Evolutionary conservation across 1,140 invertebrate genomes (phyloP).

Genomic region (Eulimnadia texana): DNA sequence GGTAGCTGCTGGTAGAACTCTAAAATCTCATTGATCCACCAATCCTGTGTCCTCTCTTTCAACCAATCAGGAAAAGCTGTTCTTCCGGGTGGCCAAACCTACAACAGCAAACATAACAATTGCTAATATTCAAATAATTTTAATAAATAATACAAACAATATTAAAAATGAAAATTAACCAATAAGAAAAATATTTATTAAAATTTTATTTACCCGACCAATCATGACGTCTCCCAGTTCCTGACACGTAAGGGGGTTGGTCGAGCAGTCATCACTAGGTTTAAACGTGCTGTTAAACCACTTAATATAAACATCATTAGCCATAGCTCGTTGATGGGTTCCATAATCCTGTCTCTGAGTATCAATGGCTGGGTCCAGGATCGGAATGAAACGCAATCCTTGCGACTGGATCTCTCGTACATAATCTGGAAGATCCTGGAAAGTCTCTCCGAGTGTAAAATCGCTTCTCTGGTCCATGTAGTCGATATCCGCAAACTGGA

Average conservation of each 20-base stretch:
- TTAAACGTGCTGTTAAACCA: conserved; percentile 6
- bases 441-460: conserved; percentile 32
- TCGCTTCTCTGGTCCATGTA: conserved; percentile 28
- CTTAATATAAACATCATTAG: conserved; percentile 17
- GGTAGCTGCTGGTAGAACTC: conserved; percentile 27
- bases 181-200: not conserved
- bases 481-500: conserved; percentile 35
- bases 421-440: conserved; percentile 28
- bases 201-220: conserved; percentile 6
- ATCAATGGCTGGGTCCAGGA: conserved; percentile 23
- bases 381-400: conserved; percentile 29
- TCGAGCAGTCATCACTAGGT: not conserved
- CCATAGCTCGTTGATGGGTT: conserved; percentile 20
- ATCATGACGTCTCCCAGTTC: conserved; percentile 8
- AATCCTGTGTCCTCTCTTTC: conserved; percentile 21
- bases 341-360: conserved; percentile 6
- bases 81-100: conserved; percentile 15
- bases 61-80: conserved; percentile 16
- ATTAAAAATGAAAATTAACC: no score
- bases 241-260: not conserved
- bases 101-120: not conserved
- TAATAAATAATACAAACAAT: no score
- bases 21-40: conserved; percentile 28
- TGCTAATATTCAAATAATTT: no score
- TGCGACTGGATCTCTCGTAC: conserved; percentile 28